These are phyloP conservation scores for Ooceraea biroi DNA, from an alignment of 1,140 invertebrate genomes.

Conservation along the genomic window DNA sequence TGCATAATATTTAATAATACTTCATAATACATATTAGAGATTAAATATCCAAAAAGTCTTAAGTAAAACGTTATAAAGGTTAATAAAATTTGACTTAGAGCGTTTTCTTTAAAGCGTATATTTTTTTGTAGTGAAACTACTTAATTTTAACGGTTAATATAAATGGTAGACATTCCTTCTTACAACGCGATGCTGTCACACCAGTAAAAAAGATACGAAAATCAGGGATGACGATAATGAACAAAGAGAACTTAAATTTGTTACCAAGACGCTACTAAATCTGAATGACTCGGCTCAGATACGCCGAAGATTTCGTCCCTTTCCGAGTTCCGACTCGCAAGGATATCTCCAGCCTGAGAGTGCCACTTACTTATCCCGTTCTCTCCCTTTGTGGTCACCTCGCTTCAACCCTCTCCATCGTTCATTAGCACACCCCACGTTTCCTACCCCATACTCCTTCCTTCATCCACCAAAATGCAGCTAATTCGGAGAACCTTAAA, in stretches of 20 bases:
- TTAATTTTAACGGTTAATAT: conserved; percentile 37
- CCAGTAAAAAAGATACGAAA: conserved; percentile 18
- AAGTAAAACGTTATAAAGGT: too few relatives aligned
- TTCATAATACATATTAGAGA: too few relatives aligned
- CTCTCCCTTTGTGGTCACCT: conserved; percentile 19
- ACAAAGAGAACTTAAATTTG: conserved; percentile 55
- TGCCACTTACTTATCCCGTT: conserved; percentile 9
- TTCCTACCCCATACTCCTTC: background rate
- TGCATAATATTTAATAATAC: too few relatives aligned
- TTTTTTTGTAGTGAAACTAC: too few relatives aligned
- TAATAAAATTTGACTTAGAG: too few relatives aligned
- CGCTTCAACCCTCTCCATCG: conserved; percentile 21
- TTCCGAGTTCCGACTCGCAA: background rate
- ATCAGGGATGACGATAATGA: conserved; percentile 43
- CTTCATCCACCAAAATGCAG: conserved; percentile 9
- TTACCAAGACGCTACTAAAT: conserved; percentile 63
- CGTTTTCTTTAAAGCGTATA: too few relatives aligned
- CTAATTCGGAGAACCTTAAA: conserved; percentile 35
- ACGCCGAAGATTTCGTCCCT: conserved; percentile 56
- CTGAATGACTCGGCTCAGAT: conserved; percentile 58
- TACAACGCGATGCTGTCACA: background rate
- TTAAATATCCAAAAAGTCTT: too few relatives aligned
- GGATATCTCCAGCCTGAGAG: conserved; percentile 19
- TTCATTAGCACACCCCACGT: conserved; percentile 32
- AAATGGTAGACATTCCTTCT: conserved; percentile 1